phyloP scores from a whole-genome alignment of 2,113 vertebrate genomes.

The Corvus moneduloides region DNA sequence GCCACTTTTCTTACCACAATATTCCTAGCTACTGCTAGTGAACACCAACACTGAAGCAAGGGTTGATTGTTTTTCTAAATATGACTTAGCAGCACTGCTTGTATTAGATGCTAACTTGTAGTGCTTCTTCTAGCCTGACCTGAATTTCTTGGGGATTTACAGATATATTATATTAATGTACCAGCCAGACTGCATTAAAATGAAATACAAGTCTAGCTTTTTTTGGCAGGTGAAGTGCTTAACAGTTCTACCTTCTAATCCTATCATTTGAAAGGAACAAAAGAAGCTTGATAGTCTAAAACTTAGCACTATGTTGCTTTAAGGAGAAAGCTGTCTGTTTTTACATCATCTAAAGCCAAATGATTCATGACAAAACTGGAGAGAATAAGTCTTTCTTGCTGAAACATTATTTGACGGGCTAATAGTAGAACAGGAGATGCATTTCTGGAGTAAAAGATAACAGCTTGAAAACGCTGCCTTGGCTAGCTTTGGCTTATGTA shows the following conservation, averaged over 20 bases:
- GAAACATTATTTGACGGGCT: not conserved
- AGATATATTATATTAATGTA: not conserved
- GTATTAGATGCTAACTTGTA: not conserved
- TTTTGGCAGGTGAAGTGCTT: conserved; percentile 40
- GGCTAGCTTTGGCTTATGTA: not conserved
- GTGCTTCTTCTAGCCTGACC: not conserved
- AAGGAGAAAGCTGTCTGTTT: not conserved
- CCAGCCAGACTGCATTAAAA: conserved; percentile 5
- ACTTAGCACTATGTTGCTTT: not conserved
- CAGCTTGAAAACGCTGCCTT: not conserved
- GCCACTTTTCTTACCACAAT: not conserved
- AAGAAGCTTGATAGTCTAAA: conserved; percentile 1
- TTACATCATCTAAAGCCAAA: not conserved
- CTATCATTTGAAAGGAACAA: not conserved
- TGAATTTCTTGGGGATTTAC: conserved; percentile 34
- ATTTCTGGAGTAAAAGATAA: not conserved
- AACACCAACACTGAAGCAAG: not conserved
- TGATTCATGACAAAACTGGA: not conserved
- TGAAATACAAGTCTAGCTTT: not conserved
- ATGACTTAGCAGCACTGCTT: not conserved
- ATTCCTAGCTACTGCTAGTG: not conserved
- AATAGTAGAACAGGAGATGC: not conserved
- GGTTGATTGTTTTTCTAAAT: not conserved
- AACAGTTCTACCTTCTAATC: not conserved
- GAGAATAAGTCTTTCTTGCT: not conserved